phyloP scores from a whole-genome alignment of 2,113 vertebrate species.

The Capreolus pygargus region DNA sequence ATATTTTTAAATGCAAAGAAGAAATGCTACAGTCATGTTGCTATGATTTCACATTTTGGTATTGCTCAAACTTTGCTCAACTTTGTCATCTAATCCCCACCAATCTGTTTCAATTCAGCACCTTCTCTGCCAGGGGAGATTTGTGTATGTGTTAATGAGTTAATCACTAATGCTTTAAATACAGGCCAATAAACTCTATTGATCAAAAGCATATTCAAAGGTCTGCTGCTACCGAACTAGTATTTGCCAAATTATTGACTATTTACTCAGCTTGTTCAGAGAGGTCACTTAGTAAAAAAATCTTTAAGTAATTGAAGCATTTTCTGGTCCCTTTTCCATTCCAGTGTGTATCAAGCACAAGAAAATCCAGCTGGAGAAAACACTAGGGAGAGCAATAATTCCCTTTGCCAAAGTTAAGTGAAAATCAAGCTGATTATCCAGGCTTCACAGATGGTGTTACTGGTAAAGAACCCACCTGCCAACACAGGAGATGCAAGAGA shows the following conservation, averaged over 20 bases:
- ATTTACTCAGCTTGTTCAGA: background rate
- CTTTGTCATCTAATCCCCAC: background rate
- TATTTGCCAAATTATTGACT: background rate
- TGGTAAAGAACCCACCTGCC: background rate
- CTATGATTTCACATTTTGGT: background rate
- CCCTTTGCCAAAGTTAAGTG: background rate
- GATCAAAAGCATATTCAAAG: background rate
- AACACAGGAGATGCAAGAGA: background rate
- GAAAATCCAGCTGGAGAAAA: background rate
- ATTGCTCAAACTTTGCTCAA: background rate
- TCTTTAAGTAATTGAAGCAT: background rate
- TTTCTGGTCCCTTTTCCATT: too few relatives aligned
- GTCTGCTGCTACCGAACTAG: background rate
- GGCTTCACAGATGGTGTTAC: background rate
- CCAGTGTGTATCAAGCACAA: accelerated
- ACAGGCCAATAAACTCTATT: background rate
- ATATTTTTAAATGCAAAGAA: background rate
- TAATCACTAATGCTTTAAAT: background rate
- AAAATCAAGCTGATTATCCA: background rate
- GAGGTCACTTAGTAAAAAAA: background rate
- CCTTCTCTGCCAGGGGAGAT: background rate
- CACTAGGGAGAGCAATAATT: background rate
- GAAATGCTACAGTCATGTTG: background rate
- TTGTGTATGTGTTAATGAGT: background rate
- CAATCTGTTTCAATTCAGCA: background rate